A percentile compares a stretch with the other conserved stretches of the same genome.
Evolutionary conservation across 1,140 invertebrate species (phyloP).

Genomic region (Drosophila bocqueti): DNA sequence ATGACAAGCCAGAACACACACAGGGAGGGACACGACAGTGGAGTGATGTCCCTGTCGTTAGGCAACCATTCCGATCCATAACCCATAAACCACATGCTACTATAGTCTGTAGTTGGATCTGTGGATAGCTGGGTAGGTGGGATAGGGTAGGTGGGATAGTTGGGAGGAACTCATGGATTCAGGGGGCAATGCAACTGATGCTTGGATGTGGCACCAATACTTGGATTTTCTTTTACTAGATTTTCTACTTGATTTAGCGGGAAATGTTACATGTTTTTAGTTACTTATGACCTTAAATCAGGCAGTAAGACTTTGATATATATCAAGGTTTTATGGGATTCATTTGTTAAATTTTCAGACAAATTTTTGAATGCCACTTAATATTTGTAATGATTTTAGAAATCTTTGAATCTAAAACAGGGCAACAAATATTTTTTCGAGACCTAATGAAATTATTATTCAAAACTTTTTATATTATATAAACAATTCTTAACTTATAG

Average conservation of each 20-base stretch:
- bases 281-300: background rate
- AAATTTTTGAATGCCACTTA: background rate
- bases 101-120: slow-evolving; percentile 1
- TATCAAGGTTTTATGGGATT: background rate
- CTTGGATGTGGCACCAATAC: slow-evolving; percentile 6
- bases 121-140: background rate
- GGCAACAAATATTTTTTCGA: too few relatives aligned
- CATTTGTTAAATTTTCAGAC: too few relatives aligned
- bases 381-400: too few relatives aligned
- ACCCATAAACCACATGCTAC: slow-evolving; percentile 26
- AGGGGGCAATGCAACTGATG: background rate
- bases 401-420: too few relatives aligned
- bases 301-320: background rate
- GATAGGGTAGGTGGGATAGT: background rate
- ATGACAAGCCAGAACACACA: slow-evolving; percentile 56
- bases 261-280: background rate
- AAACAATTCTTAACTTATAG: too few relatives aligned
- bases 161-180: slow-evolving; percentile 3
- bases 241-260: background rate
- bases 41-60: slow-evolving; percentile 20
- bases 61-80: slow-evolving; percentile 32
- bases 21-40: slow-evolving; percentile 19
- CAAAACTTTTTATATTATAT: background rate
- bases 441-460: too few relatives aligned
- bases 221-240: background rate